Base-by-base conservation (phyloP, 2,797 vertebrate species). In the Leptodactylus fallax region DNA sequence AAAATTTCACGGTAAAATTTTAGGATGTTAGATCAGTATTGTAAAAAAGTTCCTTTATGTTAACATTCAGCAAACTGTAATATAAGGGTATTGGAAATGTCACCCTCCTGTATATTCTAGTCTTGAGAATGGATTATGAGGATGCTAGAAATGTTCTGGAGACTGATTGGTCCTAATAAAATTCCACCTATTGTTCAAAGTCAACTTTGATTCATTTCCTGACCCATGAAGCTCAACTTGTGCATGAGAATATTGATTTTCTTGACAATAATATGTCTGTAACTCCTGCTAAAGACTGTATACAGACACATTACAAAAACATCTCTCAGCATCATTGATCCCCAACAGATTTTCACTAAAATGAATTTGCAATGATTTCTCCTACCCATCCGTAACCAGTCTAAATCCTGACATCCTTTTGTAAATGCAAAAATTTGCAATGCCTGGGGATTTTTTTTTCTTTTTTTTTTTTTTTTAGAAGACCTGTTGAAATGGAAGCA, bases 401-500 rank as follows among this genome's bases (percentile, higher is more conserved):
- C 27, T 25, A 47, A 63, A 55, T 82, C 21, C 19, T 36, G 27
- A 74, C 81, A 63, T 12, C 49, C 47, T 87, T 25, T n/a, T 13
- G 9, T 16, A 79, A 13, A 55, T 65, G 49, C 36, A 55, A 36
- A 87, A 23, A 53, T 13, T 55, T 74, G 17, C n/a, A 47, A 72
- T 61, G 25, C 60, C 56, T 60, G 27, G 25, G 17, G 3, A 69
- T n/a, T 47, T 78, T 27, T 47, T 63, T 13, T 3, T 14, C 77
- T 45, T 2, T 36, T 36, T n/a, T n/a, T 23, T 79, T 78, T 23
- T 65, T 69, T 36, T 36, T 2, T 27, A 16, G 19, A 27, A 65
- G 81, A 89, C 85, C 88, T 89, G 88, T 89, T 89, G 88, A 76
- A 80, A 65, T 56, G 13, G 7, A 85, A 71, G 51, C 25, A 58